These are phyloP conservation scores for Brachionus paranguensis DNA, from an alignment of 1,140 invertebrate genomes.

Conservation along the genomic window DNA sequence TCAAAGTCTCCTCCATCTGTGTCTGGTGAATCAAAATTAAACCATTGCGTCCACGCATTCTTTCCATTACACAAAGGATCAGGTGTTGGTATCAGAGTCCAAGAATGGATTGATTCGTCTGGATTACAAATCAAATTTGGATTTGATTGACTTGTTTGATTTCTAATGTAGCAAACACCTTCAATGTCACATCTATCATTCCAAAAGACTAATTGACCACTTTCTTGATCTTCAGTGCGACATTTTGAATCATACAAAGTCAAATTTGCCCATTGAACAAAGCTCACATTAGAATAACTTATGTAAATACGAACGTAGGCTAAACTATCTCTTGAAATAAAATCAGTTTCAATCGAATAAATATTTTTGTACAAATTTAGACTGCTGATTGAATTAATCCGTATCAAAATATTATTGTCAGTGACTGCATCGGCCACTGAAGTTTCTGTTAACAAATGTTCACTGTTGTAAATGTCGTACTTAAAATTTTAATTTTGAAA, in stretches of 20 bases:
- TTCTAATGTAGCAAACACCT: conserved; percentile 22
- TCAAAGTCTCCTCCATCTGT: conserved; percentile 31
- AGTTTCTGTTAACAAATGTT: background rate
- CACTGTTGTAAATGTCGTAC: background rate
- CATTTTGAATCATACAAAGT: conserved; percentile 29
- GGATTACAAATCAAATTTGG: conserved; percentile 5
- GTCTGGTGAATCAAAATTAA: background rate
- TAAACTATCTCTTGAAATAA: background rate
- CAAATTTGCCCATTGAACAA: background rate
- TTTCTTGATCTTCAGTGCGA: background rate
- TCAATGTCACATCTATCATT: conserved; percentile 24
- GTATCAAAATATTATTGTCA: background rate
- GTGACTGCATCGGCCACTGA: background rate
- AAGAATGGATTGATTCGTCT: background rate
- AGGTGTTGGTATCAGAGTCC: background rate
- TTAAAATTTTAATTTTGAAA: background rate
- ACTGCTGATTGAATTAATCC: background rate
- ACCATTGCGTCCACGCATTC: conserved; percentile 14
- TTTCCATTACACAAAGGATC: conserved; percentile 33
- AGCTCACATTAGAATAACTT: background rate
- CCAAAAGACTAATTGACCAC: background rate
- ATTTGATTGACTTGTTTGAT: background rate
- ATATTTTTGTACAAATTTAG: conserved; percentile 6
- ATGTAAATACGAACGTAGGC: background rate
- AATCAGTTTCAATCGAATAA: background rate